Evolutionary conservation across 64 coral and sea anemone species (phyloP).

Genomic region (Platygyra sinensis): DNA sequence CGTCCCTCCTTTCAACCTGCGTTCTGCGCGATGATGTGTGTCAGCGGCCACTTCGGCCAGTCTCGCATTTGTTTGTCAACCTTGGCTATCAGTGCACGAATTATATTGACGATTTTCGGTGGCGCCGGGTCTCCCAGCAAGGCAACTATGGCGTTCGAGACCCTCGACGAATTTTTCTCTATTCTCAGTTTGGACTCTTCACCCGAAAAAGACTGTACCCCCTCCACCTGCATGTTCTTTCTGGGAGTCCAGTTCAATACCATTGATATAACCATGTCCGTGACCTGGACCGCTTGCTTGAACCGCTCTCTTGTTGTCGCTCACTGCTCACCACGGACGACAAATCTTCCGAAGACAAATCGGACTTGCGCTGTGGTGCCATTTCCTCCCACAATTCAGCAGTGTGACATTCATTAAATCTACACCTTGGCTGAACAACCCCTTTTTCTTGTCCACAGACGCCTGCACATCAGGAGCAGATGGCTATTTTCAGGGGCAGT

Average conservation of each 20-base stretch:
- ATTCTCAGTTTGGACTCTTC: not conserved
- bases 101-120: not conserved
- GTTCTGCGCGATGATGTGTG: slow-evolving; percentile 9
- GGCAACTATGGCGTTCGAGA: not conserved
- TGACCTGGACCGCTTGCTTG: not conserved
- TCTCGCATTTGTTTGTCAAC: not conserved
- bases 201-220: not conserved
- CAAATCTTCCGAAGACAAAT: not conserved
- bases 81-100: not conserved
- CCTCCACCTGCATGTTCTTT: not conserved
- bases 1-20: not conserved
- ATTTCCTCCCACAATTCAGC: not conserved
- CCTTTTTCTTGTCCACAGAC: not conserved
- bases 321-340: not conserved
- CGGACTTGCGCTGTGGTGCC: slow-evolving; percentile 8
- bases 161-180: not conserved
- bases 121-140: not conserved
- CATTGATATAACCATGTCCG: not conserved
- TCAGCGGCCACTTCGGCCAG: not conserved
- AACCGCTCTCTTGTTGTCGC: not conserved
- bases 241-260: too few relatives aligned
- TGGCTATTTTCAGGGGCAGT: not conserved
- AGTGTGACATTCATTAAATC: not conserved
- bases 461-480: not conserved
- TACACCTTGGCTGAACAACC: not conserved